Evolutionary conservation across 2,797 vertebrate species (phyloP).

Genomic region (Sorex maritimensis): DNA sequence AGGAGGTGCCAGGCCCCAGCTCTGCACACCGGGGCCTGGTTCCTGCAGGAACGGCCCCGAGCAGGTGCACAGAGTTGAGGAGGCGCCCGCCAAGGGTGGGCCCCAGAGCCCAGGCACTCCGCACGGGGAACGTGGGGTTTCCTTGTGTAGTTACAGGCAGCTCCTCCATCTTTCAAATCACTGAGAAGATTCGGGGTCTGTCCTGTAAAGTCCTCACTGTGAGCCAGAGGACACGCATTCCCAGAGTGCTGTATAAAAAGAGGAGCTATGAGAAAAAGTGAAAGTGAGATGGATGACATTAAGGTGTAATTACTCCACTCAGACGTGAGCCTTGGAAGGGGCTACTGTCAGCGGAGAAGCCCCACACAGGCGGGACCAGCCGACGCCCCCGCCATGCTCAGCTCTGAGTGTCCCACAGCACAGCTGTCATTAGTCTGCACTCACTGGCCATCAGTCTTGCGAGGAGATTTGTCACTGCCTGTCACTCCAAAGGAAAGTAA

Average conservation of each 20-base stretch:
- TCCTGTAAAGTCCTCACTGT: constrained; percentile 69
- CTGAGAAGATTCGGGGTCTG: constrained; percentile 59
- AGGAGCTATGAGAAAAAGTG: constrained; percentile 73
- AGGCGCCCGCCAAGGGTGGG: no score
- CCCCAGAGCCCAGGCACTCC: no score
- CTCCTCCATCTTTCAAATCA: constrained; percentile 64
- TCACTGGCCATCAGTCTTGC: not conserved
- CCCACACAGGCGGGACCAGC: not conserved
- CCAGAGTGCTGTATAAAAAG: constrained; percentile 82
- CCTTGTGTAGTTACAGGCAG: constrained; percentile 77
- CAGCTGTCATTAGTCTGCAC: not conserved
- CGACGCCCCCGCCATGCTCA: constrained; percentile 37
- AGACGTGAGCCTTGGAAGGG: constrained; percentile 65
- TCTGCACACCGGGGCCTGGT: not conserved
- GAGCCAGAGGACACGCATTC: constrained; percentile 82
- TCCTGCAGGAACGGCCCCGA: accelerated
- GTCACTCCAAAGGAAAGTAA: not conserved
- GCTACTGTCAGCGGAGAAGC: constrained; percentile 60
- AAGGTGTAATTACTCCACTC: constrained; percentile 80
- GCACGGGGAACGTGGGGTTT: not conserved
- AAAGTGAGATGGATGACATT: constrained; percentile 72
- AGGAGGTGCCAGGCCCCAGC: no score
- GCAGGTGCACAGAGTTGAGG: no score
- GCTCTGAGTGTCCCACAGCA: not conserved
- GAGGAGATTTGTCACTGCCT: not conserved